phyloP scores from a whole-genome alignment of 2,888 invertebrate species.

The Nephrotoma guestfalica region DNA sequence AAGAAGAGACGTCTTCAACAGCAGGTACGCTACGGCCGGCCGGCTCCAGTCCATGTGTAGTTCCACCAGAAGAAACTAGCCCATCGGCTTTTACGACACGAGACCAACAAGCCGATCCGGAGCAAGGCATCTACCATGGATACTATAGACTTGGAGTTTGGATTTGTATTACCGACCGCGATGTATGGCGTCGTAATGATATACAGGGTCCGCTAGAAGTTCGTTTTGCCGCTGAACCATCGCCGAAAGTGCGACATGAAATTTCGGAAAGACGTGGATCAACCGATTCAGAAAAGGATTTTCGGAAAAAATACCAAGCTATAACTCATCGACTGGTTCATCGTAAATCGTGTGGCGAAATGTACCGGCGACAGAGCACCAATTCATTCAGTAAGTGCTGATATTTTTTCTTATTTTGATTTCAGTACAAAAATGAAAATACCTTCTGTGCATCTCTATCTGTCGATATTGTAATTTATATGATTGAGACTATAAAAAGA shows the following conservation, averaged over 20 bases:
- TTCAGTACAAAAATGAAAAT: no score
- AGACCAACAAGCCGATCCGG: conserved; percentile 15
- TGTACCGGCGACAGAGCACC: conserved; percentile 70
- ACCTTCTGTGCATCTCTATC: no score
- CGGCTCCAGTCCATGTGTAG: conserved; percentile 51
- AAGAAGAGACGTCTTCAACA: conserved; percentile 54
- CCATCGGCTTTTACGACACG: conserved; percentile 7
- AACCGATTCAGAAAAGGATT: conserved; percentile 75
- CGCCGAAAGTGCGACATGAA: conserved; percentile 18
- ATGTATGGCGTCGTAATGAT: conserved; percentile 39
- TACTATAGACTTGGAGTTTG: conserved; percentile 57
- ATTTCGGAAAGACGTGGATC: conserved; percentile 39
- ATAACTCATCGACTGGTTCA: conserved; percentile 82
- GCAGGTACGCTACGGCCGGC: conserved; percentile 50
- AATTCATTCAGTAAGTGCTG: conserved; percentile 64
- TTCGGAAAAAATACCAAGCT: conserved; percentile 71
- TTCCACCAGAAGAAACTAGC: conserved; percentile 27
- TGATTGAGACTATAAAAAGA: no score
- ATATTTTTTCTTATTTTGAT: no score
- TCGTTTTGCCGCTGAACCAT: background rate
- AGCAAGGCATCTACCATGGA: conserved; percentile 56
- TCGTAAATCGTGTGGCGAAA: conserved; percentile 76
- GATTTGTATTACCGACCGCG: conserved; percentile 61
- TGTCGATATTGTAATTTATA: no score
- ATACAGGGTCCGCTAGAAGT: background rate